These are phyloP conservation scores for Drosophila albomicans DNA, from an alignment of 1,140 invertebrate genomes.

Conservation along the genomic window DNA sequence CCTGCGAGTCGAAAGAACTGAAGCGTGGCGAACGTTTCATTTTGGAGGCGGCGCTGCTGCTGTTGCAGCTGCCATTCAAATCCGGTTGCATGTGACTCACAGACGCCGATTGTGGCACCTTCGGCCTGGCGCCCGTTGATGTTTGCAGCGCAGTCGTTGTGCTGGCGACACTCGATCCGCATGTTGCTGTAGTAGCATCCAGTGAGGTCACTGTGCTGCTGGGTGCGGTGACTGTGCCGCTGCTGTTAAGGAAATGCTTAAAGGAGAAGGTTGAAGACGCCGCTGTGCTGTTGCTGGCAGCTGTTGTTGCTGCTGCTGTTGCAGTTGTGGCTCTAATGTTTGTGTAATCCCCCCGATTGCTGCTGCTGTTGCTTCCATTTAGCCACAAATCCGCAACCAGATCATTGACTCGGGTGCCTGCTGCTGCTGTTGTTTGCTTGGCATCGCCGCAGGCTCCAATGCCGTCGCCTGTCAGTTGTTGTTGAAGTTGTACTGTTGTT, in stretches of 20 bases:
- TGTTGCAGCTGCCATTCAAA: constrained; percentile 53
- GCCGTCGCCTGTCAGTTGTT: constrained; percentile 43
- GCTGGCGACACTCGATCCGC: constrained; percentile 21
- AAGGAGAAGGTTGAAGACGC: constrained; percentile 88
- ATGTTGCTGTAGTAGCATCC: constrained; percentile 37
- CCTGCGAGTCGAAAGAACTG: constrained; percentile 84
- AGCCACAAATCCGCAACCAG: constrained; percentile 73
- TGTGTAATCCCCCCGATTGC: constrained; percentile 58
- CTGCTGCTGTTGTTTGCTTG: constrained; percentile 19
- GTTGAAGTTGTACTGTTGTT: constrained; percentile 39
- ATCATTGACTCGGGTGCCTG: constrained; percentile 58
- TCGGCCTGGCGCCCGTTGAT: constrained; percentile 80
- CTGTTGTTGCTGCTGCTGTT: constrained; percentile 14
- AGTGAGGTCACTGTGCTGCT: constrained; percentile 78
- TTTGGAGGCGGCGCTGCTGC: constrained; percentile 55
- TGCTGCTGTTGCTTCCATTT: constrained; percentile 39
- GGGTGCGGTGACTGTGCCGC: constrained; percentile 72
- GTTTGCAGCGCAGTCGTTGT: constrained; percentile 52
- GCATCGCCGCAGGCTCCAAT: constrained; percentile 38
- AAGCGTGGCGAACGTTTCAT: constrained; percentile 85
- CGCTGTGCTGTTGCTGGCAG: constrained; percentile 1
- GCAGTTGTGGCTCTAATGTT: constrained; percentile 50
- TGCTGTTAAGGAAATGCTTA: constrained; percentile 89
- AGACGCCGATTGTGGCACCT: constrained; percentile 81
- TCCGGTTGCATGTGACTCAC: constrained; percentile 68